Evolutionary conservation across 2,113 vertebrate species (phyloP).

Genomic region (Pteruthius melanotis): DNA sequence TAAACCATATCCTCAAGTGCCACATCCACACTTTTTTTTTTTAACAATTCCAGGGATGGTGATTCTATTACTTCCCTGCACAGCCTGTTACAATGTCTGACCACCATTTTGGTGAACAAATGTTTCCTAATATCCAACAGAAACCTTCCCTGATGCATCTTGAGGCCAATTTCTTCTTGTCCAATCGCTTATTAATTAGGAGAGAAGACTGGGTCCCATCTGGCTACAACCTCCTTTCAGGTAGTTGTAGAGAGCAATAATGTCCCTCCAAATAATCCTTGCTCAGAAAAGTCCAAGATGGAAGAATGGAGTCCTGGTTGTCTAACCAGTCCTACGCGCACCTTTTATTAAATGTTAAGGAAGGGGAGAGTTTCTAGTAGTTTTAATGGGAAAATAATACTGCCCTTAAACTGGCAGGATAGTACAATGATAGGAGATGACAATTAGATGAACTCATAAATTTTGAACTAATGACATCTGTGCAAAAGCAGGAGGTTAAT

Average conservation of each 20-base stretch:
- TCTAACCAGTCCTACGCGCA: fast-evolving
- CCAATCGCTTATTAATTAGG: neutral
- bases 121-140: neutral
- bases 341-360: neutral
- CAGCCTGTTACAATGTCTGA: neutral
- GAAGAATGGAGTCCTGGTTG: neutral
- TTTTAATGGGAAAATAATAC: neutral
- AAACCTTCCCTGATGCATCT: neutral
- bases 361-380: neutral
- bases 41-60: neutral
- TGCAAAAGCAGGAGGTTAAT: neutral
- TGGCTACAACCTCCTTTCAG: neutral
- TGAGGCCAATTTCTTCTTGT: neutral
- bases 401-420: neutral
- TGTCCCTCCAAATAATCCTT: neutral
- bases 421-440: neutral
- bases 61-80: neutral
- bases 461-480: neutral
- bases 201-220: neutral
- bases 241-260: neutral
- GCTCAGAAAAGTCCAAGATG: neutral
- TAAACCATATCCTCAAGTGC: neutral
- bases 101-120: neutral
- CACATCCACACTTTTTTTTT: neutral
- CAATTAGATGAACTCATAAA: neutral